Evolutionary conservation across 2,113 vertebrate species (phyloP), one percentile per base, ranked within the genome.

Genomic region (Stomatorhinus ivindoensis): DNA sequence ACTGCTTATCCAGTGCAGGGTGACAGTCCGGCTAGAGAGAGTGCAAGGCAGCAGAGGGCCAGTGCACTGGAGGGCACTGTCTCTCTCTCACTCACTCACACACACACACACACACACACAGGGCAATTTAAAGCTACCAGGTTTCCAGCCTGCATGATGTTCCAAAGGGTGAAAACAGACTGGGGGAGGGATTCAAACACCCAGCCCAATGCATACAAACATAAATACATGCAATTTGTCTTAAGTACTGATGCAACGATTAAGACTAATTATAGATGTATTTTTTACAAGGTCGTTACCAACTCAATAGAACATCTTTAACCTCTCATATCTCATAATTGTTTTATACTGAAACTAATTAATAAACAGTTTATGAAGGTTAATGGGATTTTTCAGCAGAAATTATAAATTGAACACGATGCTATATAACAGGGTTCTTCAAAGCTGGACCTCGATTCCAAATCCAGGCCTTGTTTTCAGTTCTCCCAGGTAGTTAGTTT

Each of bases 271-370:
- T 39, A 76, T 39, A 39, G 27, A 7, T 76, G 35, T 42, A 76
- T 76, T 76, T 76, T 76, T 35, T 17, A 39, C 73, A 76, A 76
- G 73, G 73, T 76, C 15, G 0, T 39, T 76, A 17, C 35, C 15
- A 76, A 8, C 73, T 76, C 31, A 76, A 76, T 42, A 42, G 35
- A 35, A 76, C 1, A 2, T 76, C 5, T 76, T 76, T 76, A 76
- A 76, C 73, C 73, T 76, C 73, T 76, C 31, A 73, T 73, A 73
- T 35, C 69, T 73, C 69, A 69, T 69, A 76, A 76, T 76, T 76
- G 35, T 42, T 76, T 39, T 76, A 76, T 76, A 76, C 35, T 15
- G 73, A 76, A 76, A 42, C 73, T 76, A 76, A 76, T 76, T 76
- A 76, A 35, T 76, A 76, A 35, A 76, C 61, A 69, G 61, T 76